These are phyloP conservation scores for Plutomurus gul DNA, from an alignment of 1,140 invertebrate genomes.

Conservation along the genomic window DNA sequence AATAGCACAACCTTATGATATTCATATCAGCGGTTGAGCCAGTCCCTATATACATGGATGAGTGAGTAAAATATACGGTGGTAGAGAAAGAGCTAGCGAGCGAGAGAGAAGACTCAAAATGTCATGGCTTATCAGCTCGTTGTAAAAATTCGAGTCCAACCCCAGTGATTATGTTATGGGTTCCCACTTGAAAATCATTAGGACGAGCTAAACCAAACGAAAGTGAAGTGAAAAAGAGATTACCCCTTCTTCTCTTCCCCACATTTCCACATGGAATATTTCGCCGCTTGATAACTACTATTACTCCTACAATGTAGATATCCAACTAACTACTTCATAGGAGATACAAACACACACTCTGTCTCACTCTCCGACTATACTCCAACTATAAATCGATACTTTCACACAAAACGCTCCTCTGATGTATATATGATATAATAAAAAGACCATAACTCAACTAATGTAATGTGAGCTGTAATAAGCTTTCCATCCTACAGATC, in stretches of 20 bases:
- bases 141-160: conserved; percentile 44
- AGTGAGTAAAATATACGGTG: too few relatives aligned
- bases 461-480: background rate
- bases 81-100: background rate
- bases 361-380: background rate
- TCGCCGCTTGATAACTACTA: conserved; percentile 20
- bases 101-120: conserved; percentile 22
- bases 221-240: conserved; percentile 32
- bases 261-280: conserved; percentile 19
- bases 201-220: conserved; percentile 17
- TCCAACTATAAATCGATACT: background rate
- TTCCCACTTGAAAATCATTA: conserved; percentile 50
- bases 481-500: background rate
- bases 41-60: background rate
- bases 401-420: background rate
- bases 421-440: background rate
- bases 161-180: conserved; percentile 47
- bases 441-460: background rate
- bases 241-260: background rate
- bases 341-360: background rate
- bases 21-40: background rate
- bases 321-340: background rate
- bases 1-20: too few relatives aligned
- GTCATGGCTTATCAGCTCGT: conserved; percentile 41
- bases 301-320: background rate